Evolutionary conservation across 2,113 vertebrate species (phyloP), one percentile per base, ranked within the genome.

Genomic region (Halcyon senegalensis): DNA sequence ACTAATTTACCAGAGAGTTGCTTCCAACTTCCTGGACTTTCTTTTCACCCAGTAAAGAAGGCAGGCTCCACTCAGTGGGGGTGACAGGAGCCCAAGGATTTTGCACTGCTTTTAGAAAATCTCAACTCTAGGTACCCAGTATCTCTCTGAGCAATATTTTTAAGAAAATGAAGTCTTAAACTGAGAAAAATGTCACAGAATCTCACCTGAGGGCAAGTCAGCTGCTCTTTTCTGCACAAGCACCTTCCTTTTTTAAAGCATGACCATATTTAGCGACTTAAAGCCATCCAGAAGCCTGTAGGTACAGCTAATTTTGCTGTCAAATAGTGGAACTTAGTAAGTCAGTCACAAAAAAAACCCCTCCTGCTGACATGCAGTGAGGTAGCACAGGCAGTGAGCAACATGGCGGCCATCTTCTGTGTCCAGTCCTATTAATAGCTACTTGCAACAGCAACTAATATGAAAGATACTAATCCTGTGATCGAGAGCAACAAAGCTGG

Each of bases 81-180:
- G 3, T 66, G 44, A 46, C 1, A 10, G 62, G 2, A 73, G 2
- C 16, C 16, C 3, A 4, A 59, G 46, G 0, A 15, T 44, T 80
- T 87, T 39, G 30, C 20, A 46, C 21, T 63, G 60, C 23, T 92
- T 80, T 94, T 62, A 44, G 51, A 16, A 58, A 87, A 66, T 37
- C 50, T 69, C 44, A 94, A 7, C 8, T 51, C n/a, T 6, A 46
- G 13, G n/a, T 44, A 69, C 59, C 30, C 35, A 44, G 48, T 73
- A 50, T 55, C 28, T 69, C 79, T 30, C 55, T 43, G 27, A 88
- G 39, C 48, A 78, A 74, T 7, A 31, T 44, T 59, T 92, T 17
- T 64, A 90, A 62, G 76, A 37, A 72, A 73, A 35, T 5, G 3
- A 67, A 60, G 9, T 30, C 48, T 84, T 90, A 33, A 83, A 62